A percentile compares a stretch with the other conserved stretches of the same genome.
phyloP scores from a whole-genome alignment of 1,140 invertebrate species.

The Leptestheria dahalacensis region DNA sequence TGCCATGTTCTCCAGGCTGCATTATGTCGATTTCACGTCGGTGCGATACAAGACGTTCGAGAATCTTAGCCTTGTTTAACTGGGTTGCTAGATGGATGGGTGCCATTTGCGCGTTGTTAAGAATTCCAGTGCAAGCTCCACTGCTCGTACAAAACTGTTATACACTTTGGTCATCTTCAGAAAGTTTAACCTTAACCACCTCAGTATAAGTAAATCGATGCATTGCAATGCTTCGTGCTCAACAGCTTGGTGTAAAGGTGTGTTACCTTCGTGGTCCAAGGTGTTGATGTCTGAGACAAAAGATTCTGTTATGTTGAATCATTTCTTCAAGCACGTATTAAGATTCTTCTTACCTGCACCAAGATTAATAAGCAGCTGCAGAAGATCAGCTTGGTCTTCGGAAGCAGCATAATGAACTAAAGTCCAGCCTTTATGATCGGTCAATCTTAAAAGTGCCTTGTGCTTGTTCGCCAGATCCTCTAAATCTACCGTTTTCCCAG shows the following conservation, averaged over 20 bases:
- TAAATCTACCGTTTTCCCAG: not conserved
- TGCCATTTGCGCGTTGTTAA: constrained; percentile 62
- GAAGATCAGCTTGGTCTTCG: constrained; percentile 52
- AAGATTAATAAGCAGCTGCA: constrained; percentile 53
- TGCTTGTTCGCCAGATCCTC: not conserved
- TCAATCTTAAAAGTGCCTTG: not conserved
- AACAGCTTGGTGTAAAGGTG: constrained; percentile 63
- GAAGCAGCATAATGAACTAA: constrained; percentile 62
- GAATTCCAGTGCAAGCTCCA: constrained; percentile 45
- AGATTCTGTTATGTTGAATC: constrained; percentile 17
- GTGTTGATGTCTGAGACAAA: constrained; percentile 52
- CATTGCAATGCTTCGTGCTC: constrained; percentile 50
- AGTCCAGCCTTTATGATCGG: constrained; percentile 40
- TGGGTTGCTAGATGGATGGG: constrained; percentile 63
- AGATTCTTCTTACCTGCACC: constrained; percentile 55
- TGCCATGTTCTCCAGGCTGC: constrained; percentile 56
- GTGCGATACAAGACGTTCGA: constrained; percentile 49
- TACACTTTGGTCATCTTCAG: not conserved
- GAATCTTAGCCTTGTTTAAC: constrained; percentile 47
- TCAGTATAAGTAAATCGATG: constrained; percentile 51
- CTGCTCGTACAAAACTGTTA: constrained; percentile 28
- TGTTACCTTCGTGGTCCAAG: constrained; percentile 59
- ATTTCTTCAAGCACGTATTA: no score
- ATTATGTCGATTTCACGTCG: constrained; percentile 48
- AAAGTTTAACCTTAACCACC: constrained; percentile 29